Percentiles rank a stretch among this genome's conserved stretches.
These are phyloP conservation scores for Leuciscus waleckii DNA, from an alignment of 2,797 vertebrate genomes.

Conservation along the genomic window DNA sequence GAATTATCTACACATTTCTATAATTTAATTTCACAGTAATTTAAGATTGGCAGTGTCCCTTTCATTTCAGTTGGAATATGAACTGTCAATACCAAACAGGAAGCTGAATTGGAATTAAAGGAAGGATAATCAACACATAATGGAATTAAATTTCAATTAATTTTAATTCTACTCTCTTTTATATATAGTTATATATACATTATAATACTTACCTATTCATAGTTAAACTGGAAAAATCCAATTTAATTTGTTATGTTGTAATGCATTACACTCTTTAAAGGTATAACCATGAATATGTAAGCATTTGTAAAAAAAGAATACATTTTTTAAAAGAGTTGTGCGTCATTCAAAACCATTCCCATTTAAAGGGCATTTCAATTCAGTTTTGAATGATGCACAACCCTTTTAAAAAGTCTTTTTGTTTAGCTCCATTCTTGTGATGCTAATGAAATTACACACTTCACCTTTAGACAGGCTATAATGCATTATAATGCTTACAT, in stretches of 20 bases:
- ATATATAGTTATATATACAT: not conserved
- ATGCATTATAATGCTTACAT: not conserved
- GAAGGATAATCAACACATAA: not conserved
- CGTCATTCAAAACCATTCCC: not conserved
- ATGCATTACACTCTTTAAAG: conserved; percentile 22
- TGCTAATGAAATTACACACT: conserved; percentile 2
- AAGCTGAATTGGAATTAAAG: not conserved
- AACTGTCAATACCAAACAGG: not conserved
- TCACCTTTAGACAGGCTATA: not conserved
- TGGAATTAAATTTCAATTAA: not conserved
- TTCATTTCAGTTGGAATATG: not conserved
- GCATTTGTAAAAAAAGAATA: not conserved
- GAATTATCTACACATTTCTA: conserved; percentile 65
- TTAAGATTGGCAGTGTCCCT: conserved; percentile 57
- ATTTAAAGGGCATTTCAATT: not conserved
- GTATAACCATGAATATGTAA: conserved; percentile 10
- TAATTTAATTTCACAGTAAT: conserved; percentile 74
- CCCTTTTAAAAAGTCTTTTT: not conserved
- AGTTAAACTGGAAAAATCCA: not conserved
- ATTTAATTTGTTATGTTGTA: not conserved
- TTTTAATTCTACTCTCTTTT: too few species aligned
- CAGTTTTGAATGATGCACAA: not conserved
- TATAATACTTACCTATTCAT: conserved; percentile 19
- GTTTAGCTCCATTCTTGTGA: not conserved
- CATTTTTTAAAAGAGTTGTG: not conserved